Conservation (phyloP, 2,888 invertebrate genomes). For the Cephus runcator region DNA sequence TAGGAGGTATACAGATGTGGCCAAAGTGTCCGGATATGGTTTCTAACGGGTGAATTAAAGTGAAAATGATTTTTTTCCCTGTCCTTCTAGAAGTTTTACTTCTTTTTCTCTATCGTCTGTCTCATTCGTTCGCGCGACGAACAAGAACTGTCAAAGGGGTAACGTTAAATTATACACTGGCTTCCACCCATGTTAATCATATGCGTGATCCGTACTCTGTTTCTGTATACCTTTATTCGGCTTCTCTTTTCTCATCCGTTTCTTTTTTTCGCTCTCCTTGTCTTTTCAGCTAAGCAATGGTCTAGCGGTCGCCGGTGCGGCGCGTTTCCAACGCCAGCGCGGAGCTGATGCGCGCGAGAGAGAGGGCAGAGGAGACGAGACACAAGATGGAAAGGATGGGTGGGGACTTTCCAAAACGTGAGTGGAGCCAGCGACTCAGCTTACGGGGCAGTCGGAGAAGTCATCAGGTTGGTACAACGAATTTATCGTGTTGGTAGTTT, state of each 20-base stretch:
- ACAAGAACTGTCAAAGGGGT: background rate
- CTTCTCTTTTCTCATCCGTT: background rate
- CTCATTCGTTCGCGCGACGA: background rate
- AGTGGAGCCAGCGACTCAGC: conserved; percentile 81
- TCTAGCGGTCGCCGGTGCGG: conserved; percentile 33
- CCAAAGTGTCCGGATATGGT: too few relatives aligned
- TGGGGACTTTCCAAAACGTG: conserved; percentile 74
- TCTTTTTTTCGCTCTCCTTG: conserved; percentile 11
- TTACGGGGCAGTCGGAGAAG: conserved; percentile 77
- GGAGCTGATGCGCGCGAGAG: background rate
- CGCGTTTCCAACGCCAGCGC: conserved; percentile 20
- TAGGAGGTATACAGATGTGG: too few relatives aligned
- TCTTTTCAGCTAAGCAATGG: conserved; percentile 37
- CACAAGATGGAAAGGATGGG: conserved; percentile 66
- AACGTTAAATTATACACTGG: background rate
- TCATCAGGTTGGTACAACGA: conserved; percentile 67
- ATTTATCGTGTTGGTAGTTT: background rate
- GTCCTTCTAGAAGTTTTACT: too few relatives aligned
- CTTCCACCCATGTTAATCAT: background rate
- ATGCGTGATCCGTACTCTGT: background rate
- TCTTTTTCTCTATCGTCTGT: background rate
- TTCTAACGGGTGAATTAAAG: too few relatives aligned
- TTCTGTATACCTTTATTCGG: background rate
- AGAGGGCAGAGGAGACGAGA: background rate
- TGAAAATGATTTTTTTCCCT: too few relatives aligned